phyloP scores from a whole-genome alignment of 2,888 invertebrate species.

The Rhagophthalmus giganteus region DNA sequence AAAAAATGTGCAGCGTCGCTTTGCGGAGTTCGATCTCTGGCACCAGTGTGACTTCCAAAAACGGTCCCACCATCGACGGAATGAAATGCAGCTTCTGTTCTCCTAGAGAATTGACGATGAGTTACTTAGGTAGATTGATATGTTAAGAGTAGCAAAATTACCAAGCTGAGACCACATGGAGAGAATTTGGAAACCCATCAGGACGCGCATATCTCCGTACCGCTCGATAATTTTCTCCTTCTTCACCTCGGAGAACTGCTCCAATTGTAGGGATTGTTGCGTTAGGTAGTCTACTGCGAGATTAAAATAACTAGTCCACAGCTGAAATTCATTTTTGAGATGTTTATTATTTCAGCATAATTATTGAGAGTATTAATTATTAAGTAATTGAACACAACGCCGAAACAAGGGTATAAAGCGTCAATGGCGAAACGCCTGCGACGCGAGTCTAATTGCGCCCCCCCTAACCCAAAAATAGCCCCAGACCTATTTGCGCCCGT shows the following conservation, averaged over 20 bases:
- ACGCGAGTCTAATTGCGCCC: no score
- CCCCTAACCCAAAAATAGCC: no score
- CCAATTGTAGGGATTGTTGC: conserved; percentile 78
- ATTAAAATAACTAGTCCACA: conserved; percentile 75
- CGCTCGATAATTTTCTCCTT: conserved; percentile 75
- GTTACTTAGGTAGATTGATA: no score
- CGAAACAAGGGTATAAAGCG: no score
- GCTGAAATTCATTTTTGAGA: conserved; percentile 50
- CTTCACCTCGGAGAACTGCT: conserved; percentile 80
- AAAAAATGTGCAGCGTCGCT: conserved; percentile 89
- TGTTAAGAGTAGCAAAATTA: conserved; percentile 37
- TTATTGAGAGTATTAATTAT: no score
- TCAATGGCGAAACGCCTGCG: no score
- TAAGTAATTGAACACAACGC: no score
- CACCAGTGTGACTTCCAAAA: conserved; percentile 90
- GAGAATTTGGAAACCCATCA: conserved; percentile 89
- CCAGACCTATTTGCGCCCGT: no score
- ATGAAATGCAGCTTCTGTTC: conserved; percentile 87
- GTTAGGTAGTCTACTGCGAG: conserved; percentile 79
- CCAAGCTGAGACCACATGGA: conserved; percentile 90
- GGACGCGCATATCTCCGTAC: conserved; percentile 87
- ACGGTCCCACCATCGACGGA: conserved; percentile 90
- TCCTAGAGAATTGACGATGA: conserved; percentile 59
- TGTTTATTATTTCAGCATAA: no score
- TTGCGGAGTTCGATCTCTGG: conserved; percentile 83